Percentiles rank a stretch among this genome's conserved stretches.
Conservation (phyloP, 1,140 invertebrate genomes). For the Papilio polytes region DNA sequence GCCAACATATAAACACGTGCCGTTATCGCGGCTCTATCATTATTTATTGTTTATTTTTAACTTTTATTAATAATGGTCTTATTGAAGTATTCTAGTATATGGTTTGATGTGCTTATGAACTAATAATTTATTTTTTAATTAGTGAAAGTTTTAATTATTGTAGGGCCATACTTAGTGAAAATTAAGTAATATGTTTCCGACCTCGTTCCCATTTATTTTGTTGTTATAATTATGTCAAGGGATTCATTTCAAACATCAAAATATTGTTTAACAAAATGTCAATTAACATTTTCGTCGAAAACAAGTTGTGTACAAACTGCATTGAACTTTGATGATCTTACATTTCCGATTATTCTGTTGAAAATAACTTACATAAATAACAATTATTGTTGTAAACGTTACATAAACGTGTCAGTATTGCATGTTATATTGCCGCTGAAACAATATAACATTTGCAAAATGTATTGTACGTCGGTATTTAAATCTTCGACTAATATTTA, state of each 20-base stretch:
- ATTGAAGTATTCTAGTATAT: not conserved
- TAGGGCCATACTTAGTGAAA: not conserved
- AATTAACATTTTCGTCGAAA: not conserved
- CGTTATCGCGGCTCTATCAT: not conserved
- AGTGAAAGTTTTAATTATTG: not conserved
- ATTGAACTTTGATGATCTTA: too few relatives aligned
- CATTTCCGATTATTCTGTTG: not conserved
- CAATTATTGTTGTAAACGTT: not conserved
- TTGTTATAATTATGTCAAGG: not conserved
- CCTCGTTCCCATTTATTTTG: not conserved
- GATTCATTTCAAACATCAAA: not conserved
- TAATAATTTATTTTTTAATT: not conserved
- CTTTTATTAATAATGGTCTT: not conserved
- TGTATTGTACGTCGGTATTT: not conserved
- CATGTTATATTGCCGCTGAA: not conserved
- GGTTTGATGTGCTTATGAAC: not conserved
- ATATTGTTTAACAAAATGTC: not conserved
- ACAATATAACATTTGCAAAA: constrained; percentile 2
- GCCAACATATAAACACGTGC: not conserved
- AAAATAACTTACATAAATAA: not conserved
- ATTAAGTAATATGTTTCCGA: too few relatives aligned
- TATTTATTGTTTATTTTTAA: not conserved
- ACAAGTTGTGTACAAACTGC: not conserved
- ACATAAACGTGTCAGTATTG: not conserved
- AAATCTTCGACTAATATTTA: constrained; percentile 1